These are phyloP conservation scores for Pyrgus malvae DNA, from an alignment of 2,888 invertebrate genomes.

Conservation along the genomic window DNA sequence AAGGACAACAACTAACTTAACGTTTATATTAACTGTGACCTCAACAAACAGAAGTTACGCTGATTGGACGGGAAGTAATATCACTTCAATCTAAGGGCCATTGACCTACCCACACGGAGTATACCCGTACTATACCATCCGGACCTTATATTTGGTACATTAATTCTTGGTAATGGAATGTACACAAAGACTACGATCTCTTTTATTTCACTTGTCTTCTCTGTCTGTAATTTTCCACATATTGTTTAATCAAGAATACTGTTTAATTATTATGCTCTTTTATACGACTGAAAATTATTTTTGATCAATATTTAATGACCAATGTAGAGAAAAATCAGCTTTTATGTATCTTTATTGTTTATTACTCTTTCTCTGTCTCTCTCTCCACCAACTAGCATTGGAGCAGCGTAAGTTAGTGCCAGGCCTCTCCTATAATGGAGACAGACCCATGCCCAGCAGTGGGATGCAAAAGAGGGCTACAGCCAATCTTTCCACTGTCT, in stretches of 20 bases:
- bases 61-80: conserved; percentile 5
- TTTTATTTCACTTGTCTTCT: not conserved
- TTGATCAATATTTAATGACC: too few relatives aligned
- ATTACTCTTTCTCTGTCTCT: too few relatives aligned
- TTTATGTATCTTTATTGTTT: too few relatives aligned
- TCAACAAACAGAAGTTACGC: not conserved
- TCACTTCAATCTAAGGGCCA: conserved; percentile 2
- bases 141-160: conserved; percentile 17
- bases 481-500: too few relatives aligned
- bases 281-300: not conserved
- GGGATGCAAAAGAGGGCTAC: too few relatives aligned
- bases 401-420: too few relatives aligned
- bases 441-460: too few relatives aligned
- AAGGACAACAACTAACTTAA: too few relatives aligned
- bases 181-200: conserved; percentile 24
- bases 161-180: conserved; percentile 34
- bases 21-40: not conserved
- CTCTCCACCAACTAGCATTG: too few relatives aligned
- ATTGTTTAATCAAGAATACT: not conserved
- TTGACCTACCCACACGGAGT: not conserved
- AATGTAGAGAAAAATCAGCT: too few relatives aligned
- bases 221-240: not conserved
- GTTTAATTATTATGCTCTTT: not conserved
- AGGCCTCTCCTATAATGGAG: too few relatives aligned
- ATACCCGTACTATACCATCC: not conserved